Conservation (phyloP, 2,888 invertebrate species). For the Nineta flava region DNA sequence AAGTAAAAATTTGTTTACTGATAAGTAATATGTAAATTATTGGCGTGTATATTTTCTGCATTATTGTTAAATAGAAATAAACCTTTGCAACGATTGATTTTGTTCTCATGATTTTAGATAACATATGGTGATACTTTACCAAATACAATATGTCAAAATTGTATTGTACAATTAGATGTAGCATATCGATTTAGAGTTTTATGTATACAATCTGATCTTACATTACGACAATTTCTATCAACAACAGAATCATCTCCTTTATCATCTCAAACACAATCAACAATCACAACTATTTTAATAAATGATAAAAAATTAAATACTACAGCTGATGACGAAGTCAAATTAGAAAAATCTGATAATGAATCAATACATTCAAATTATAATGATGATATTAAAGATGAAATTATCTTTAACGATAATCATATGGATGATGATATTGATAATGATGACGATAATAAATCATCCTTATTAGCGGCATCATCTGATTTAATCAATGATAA, state of each 20-base stretch:
- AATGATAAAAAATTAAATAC: too few relatives aligned
- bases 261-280: too few relatives aligned
- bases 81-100: too few relatives aligned
- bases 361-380: not conserved
- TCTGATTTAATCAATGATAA: too few relatives aligned
- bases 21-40: too few relatives aligned
- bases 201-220: slow-evolving; percentile 1
- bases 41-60: too few relatives aligned
- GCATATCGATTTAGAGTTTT: slow-evolving; percentile 2
- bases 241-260: not conserved
- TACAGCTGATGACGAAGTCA: not conserved
- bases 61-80: too few relatives aligned
- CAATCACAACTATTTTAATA: too few relatives aligned
- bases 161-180: slow-evolving; percentile 1
- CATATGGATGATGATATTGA: not conserved
- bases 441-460: too few relatives aligned
- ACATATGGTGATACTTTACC: not conserved
- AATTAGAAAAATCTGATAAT: not conserved
- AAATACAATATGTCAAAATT: not conserved
- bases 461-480: too few relatives aligned
- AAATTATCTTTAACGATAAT: not conserved
- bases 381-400: not conserved
- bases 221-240: not conserved
- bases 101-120: not conserved
- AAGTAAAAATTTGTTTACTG: too few relatives aligned